Evolutionary conservation across 2,113 vertebrate species (phyloP).

Genomic region (Melanotaenia duboulayi): DNA sequence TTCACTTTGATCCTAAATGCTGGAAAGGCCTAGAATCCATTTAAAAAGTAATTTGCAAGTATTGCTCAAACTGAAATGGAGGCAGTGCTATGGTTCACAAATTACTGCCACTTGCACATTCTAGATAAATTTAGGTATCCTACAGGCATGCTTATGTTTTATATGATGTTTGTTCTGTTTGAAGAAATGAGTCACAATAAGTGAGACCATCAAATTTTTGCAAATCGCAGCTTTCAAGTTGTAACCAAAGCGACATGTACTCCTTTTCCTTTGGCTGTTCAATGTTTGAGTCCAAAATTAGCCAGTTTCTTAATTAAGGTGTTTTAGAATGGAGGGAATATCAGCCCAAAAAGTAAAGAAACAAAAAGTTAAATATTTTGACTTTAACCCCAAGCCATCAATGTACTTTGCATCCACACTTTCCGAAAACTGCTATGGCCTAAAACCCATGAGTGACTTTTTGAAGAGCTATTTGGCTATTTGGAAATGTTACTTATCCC

Average conservation of each 20-base stretch:
- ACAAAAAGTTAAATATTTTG: too few species aligned
- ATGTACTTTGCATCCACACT: too few species aligned
- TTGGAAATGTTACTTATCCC: not conserved
- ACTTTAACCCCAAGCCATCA: too few species aligned
- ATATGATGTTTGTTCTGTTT: not conserved
- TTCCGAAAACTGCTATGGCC: too few species aligned
- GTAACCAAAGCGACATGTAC: not conserved
- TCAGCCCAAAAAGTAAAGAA: too few species aligned
- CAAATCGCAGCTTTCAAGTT: not conserved
- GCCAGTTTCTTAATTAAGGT: too few species aligned
- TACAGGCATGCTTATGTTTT: not conserved
- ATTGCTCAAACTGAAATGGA: constrained; percentile 10
- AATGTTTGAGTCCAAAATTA: too few species aligned
- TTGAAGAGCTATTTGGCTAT: too few species aligned
- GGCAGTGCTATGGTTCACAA: not conserved
- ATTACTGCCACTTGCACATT: constrained; percentile 1
- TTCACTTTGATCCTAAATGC: constrained; percentile 34
- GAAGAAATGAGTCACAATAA: not conserved
- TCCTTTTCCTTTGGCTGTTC: not conserved
- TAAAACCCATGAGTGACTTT: not conserved
- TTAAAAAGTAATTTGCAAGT: not conserved
- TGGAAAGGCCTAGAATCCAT: not conserved
- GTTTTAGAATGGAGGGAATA: too few species aligned
- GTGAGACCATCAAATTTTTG: not conserved
- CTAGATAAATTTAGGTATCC: not conserved